A percentile compares a stretch with the other conserved stretches of the same genome.
These are phyloP conservation scores for Perca schrenkii DNA, from an alignment of 2,113 vertebrate species.

Conservation along the genomic window DNA sequence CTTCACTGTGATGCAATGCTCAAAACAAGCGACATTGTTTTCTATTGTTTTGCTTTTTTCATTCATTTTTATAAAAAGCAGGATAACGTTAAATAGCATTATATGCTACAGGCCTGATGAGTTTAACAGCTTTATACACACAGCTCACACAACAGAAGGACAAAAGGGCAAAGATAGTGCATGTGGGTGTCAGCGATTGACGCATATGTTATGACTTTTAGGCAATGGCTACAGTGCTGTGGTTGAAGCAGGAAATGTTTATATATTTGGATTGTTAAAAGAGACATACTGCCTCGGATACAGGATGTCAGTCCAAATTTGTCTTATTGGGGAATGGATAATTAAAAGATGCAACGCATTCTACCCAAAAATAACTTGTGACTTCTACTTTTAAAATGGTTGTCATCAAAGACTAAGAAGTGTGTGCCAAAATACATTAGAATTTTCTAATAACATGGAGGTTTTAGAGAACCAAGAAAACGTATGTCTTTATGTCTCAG, in stretches of 20 bases:
- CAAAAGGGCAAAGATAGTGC: not conserved
- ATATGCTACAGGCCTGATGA: not conserved
- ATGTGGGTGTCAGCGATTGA: not conserved
- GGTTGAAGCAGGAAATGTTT: not conserved
- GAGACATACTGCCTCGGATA: not conserved
- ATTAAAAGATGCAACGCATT: not conserved
- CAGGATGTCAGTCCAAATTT: not conserved
- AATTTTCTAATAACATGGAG: not conserved
- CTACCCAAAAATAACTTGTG: not conserved
- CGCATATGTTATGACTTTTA: not conserved
- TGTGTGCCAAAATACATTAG: not conserved
- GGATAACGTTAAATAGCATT: not conserved
- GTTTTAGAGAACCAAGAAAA: not conserved
- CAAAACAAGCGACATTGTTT: conserved; percentile 21
- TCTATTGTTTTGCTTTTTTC: not conserved
- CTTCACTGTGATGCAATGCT: conserved; percentile 57
- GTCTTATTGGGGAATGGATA: not conserved
- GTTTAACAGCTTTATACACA: not conserved
- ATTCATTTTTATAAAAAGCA: not conserved
- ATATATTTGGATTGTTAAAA: not conserved
- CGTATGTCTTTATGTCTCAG: not conserved
- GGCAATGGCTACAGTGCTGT: not conserved
- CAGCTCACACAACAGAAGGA: not conserved
- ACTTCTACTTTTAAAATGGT: not conserved
- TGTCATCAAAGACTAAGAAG: not conserved